Conservation (phyloP, 2,113 vertebrate species). For the Sula dactylatra region DNA sequence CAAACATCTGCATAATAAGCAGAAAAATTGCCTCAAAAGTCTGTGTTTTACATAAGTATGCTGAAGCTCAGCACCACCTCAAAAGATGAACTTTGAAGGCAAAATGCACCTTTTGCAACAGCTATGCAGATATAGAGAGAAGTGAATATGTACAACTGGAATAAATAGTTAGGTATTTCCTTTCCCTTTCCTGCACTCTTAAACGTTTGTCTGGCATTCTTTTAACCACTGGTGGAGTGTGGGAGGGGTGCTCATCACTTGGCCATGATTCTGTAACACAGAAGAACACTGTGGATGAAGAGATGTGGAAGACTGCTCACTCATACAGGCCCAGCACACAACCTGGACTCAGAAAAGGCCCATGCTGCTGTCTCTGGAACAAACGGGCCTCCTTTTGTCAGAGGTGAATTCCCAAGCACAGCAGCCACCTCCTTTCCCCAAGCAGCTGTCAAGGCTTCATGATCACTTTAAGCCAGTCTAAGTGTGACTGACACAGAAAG, state of each 20-base stretch:
- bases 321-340: background rate
- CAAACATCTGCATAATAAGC: background rate
- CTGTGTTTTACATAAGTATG: accelerated
- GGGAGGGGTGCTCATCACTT: background rate
- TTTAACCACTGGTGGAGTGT: background rate
- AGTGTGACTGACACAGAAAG: background rate
- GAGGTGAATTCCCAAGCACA: background rate
- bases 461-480: background rate
- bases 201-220: background rate
- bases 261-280: background rate
- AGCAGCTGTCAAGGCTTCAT: background rate
- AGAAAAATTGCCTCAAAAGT: background rate
- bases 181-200: background rate
- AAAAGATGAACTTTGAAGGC: background rate
- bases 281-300: background rate
- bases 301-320: background rate
- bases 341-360: background rate
- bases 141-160: background rate
- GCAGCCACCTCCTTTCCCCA: background rate
- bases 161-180: background rate
- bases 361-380: background rate
- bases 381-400: background rate
- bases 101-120: background rate
- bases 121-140: background rate
- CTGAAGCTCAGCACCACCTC: background rate